These are phyloP conservation scores for Invenusta paracnida DNA, from an alignment of 2,888 invertebrate genomes.

Conservation along the genomic window DNA sequence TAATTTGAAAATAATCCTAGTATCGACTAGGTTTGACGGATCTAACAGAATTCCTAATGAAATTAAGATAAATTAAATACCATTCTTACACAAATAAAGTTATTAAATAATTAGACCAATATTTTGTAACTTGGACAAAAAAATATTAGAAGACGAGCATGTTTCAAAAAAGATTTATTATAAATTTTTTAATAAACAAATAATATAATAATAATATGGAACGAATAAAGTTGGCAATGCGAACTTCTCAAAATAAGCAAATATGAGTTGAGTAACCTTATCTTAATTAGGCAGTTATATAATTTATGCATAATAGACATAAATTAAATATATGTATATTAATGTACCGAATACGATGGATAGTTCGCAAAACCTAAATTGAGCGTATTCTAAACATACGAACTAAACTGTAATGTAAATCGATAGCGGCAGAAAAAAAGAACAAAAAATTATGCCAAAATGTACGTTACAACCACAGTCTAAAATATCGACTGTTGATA, in stretches of 20 bases:
- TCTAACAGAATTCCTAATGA: no score
- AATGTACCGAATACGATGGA: slow-evolving; percentile 14
- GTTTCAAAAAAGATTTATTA: slow-evolving; percentile 25
- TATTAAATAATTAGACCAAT: no score
- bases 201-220: slow-evolving; percentile 21
- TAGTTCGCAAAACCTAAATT: slow-evolving; percentile 23
- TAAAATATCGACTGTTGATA: neutral
- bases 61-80: no score
- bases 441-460: slow-evolving; percentile 20
- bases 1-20: no score
- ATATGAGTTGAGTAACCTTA: slow-evolving; percentile 21
- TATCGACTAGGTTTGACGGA: no score
- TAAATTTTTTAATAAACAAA: slow-evolving; percentile 4
- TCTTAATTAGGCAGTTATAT: slow-evolving; percentile 3
- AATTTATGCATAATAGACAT: slow-evolving; percentile 1
- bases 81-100: no score
- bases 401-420: slow-evolving; percentile 14
- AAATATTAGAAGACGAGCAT: no score
- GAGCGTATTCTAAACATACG: slow-evolving; percentile 29
- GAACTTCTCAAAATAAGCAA: slow-evolving; percentile 23
- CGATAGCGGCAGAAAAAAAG: neutral
- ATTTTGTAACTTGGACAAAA: no score
- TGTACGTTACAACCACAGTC: neutral
- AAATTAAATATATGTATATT: neutral
- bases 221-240: slow-evolving; percentile 27